phyloP scores from a whole-genome alignment of 2,797 vertebrate genomes.

The Falco peregrinus region DNA sequence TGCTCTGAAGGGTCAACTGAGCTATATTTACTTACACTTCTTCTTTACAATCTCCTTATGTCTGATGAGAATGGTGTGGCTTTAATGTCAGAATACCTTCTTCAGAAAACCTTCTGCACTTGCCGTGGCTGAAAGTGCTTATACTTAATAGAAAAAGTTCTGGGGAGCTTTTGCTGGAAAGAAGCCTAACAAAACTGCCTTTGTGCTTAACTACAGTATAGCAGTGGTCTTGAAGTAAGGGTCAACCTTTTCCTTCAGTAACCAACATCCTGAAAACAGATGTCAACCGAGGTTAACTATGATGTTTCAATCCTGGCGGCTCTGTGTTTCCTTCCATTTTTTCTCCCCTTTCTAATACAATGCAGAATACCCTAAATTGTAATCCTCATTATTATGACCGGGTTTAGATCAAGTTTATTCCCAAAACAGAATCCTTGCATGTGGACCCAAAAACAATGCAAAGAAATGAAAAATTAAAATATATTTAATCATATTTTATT shows the following conservation, averaged over 20 bases:
- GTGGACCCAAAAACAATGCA: neutral
- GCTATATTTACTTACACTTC: neutral
- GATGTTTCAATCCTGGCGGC: neutral
- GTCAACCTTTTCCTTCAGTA: neutral
- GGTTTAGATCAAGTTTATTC: neutral
- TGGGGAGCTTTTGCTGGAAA: neutral
- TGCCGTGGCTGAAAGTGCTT: neutral
- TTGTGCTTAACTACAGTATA: neutral
- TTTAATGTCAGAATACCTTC: neutral
- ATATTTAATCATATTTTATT: neutral
- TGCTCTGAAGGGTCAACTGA: neutral
- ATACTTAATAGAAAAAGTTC: neutral
- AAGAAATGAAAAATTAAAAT: neutral
- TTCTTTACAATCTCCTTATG: neutral
- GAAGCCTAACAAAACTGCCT: neutral
- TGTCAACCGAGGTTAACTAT: neutral
- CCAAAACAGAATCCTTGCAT: neutral
- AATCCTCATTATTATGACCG: neutral
- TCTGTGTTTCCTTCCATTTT: neutral
- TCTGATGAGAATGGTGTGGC: neutral
- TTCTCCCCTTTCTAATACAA: neutral
- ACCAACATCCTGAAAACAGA: neutral
- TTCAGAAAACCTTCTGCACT: neutral
- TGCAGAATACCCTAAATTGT: neutral
- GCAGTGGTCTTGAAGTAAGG: neutral